Evolutionary conservation across 2,888 invertebrate genomes (phyloP).

Genomic region (Papilio demoleus): DNA sequence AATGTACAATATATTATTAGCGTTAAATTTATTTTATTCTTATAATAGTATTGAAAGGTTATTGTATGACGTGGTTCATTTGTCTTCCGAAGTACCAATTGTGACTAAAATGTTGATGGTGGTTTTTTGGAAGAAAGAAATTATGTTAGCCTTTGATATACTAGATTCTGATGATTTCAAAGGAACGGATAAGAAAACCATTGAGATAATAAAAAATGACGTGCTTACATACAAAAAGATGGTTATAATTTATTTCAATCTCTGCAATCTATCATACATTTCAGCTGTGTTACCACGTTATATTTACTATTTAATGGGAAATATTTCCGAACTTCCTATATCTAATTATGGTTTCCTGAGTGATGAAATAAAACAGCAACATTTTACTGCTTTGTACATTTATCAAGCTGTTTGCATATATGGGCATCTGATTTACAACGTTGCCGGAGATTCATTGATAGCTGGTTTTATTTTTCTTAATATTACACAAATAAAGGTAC

Average conservation of each 20-base stretch:
- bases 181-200: not conserved
- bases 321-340: not conserved
- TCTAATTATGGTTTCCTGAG: not conserved
- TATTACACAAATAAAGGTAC: slow-evolving; percentile 18
- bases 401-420: slow-evolving; percentile 4
- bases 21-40: slow-evolving; percentile 26
- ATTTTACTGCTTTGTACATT: not conserved
- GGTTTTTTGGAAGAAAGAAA: slow-evolving; percentile 9
- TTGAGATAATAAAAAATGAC: not conserved
- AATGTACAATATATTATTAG: slow-evolving; percentile 9
- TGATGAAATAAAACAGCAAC: not conserved
- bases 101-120: not conserved
- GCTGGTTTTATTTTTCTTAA: not conserved
- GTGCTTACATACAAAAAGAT: not conserved
- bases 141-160: not conserved
- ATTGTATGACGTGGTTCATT: slow-evolving; percentile 18
- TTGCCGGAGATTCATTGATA: slow-evolving; percentile 9
- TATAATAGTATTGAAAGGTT: slow-evolving; percentile 20
- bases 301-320: not conserved
- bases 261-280: slow-evolving; percentile 5
- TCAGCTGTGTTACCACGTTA: not conserved
- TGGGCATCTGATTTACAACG: not conserved
- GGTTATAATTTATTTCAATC: not conserved
- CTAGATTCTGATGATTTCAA: slow-evolving; percentile 1
- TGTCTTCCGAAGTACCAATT: not conserved